Evolutionary conservation across 2,888 invertebrate genomes (phyloP).

Genomic region (Ypsolopha scabrella): DNA sequence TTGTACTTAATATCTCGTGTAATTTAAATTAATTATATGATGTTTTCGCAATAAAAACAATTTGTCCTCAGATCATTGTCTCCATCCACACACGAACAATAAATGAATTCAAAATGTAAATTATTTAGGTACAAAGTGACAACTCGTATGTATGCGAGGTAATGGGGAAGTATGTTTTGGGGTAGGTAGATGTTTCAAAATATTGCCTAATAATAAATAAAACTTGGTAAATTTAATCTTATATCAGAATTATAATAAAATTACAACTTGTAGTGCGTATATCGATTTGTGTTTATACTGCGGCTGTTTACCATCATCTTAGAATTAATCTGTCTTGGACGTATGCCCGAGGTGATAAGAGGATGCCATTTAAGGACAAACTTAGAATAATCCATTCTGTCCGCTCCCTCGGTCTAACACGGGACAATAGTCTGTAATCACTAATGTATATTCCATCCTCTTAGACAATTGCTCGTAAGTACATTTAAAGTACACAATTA

Average conservation of each 20-base stretch:
- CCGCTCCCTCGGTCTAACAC: neutral
- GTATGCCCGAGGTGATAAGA: too few relatives aligned
- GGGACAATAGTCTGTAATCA: conserved; percentile 32
- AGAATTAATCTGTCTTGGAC: too few relatives aligned
- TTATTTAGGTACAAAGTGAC: conserved; percentile 2
- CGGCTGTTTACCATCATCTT: too few relatives aligned
- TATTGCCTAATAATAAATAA: neutral
- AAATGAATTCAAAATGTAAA: conserved; percentile 27
- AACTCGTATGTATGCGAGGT: conserved; percentile 6
- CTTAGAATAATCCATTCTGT: neutral
- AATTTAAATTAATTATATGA: conserved; percentile 18
- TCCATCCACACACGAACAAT: conserved; percentile 68
- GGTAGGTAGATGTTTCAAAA: neutral
- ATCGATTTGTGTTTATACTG: neutral
- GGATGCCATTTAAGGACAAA: too few relatives aligned
- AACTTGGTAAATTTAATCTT: neutral
- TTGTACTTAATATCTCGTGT: conserved; percentile 1
- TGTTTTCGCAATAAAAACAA: conserved; percentile 12
- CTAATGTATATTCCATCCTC: conserved; percentile 70
- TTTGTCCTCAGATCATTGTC: conserved; percentile 54
- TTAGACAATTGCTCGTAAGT: conserved; percentile 55
- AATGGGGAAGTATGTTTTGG: conserved; percentile 7
- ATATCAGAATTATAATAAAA: neutral
- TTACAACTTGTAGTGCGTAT: neutral
- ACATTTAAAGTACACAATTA: conserved; percentile 61